Evolutionary conservation across 2,888 invertebrate species (phyloP), one percentile per base, ranked within the genome.

Genomic region (Dichetophora obliterata): DNA sequence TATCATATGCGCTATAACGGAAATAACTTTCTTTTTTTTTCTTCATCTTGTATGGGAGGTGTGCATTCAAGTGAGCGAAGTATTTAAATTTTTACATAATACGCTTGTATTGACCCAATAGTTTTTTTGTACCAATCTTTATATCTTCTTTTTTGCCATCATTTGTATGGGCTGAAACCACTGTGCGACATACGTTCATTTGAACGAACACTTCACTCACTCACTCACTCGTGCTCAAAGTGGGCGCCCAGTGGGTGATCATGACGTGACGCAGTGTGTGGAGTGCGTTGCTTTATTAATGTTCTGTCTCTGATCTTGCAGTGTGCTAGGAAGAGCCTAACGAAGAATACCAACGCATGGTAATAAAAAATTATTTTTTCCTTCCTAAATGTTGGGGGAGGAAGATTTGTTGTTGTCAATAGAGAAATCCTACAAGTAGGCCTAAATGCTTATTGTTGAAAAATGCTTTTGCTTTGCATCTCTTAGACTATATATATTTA

Each of bases 401-500:
- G 37, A 22, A 37, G 66, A 9, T 22, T 43, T 66, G 19, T 66
- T 16, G 24, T 31, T 69, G 69, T 69, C 69, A 31, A n/a, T 69
- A 54, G 31, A 54, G 52, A n/a, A 69, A 69, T 69, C 69, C 69
- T 69, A 69, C 69, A 69, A 69, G 69, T 69, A 69, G 69, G 52
- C 31, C n/a, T 22, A 16, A 24, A 59, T 27, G 27, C 22, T n/a
- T n/a, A n/a, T n/a, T n/a, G n/a, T n/a, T 59, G 43, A 14, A 54
- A 22, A 19, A 54, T n/a, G 54, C 52, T 52, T 52, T 52, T 19
- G 5, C 16, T 31, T n/a, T 52, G n/a, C n/a, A 3, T 52, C 6
- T 14, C 5, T n/a, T 19, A 16, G 3, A 16, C 52, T 16, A 5
- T n/a, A 19, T 52, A 19, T 16, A 5, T 19, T 54, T 54, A 22